These are phyloP conservation scores for Scelioninae gen. 2 DNA, from an alignment of 2,888 invertebrate genomes.

Conservation along the genomic window DNA sequence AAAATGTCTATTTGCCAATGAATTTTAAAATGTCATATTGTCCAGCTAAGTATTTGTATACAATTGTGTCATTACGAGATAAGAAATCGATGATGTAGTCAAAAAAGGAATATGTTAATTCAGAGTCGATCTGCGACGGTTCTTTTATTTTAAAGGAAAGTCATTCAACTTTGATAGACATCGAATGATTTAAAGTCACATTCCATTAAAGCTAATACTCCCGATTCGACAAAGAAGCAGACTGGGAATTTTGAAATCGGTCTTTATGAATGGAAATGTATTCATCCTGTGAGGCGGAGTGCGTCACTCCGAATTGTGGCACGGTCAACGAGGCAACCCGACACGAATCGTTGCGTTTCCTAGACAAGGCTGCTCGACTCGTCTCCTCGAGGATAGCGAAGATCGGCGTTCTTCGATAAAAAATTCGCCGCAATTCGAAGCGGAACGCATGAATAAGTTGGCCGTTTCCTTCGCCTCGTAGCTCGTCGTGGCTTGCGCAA, in stretches of 20 bases:
- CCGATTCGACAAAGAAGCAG: too few relatives aligned
- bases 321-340: slow-evolving; percentile 60
- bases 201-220: too few relatives aligned
- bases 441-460: slow-evolving; percentile 69
- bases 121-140: too few relatives aligned
- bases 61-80: too few relatives aligned
- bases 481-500: slow-evolving; percentile 59
- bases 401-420: slow-evolving; percentile 64
- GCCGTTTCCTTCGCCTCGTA: slow-evolving; percentile 43
- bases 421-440: slow-evolving; percentile 60
- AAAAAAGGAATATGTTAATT: too few relatives aligned
- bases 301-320: slow-evolving; percentile 45
- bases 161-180: too few relatives aligned
- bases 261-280: slow-evolving; percentile 50
- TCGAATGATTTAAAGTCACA: too few relatives aligned
- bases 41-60: too few relatives aligned
- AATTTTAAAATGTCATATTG: too few relatives aligned
- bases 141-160: too few relatives aligned
- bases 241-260: slow-evolving; percentile 8
- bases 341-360: slow-evolving; percentile 69
- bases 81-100: too few relatives aligned
- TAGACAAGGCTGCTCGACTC: slow-evolving; percentile 60
- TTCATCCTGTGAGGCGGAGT: slow-evolving; percentile 48
- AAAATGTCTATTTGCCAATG: too few relatives aligned
- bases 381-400: slow-evolving; percentile 47